A percentile compares a stretch with the other conserved stretches of the same genome.
Conservation (phyloP, 2,797 vertebrate species). For the Apogon talboti region DNA sequence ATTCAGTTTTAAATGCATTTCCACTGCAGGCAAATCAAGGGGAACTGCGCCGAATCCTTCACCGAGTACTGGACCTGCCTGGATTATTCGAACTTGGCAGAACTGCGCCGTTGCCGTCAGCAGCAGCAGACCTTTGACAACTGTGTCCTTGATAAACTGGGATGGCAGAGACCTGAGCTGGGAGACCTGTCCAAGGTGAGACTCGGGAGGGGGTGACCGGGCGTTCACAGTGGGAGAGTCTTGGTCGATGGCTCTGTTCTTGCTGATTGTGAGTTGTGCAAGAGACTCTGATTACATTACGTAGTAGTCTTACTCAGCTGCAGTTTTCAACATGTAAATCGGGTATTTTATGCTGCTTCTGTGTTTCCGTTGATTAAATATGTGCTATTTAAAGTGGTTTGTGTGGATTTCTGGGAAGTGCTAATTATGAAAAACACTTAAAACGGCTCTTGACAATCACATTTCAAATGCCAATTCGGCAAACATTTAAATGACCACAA, state of each 20-base stretch:
- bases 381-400: conserved; percentile 27
- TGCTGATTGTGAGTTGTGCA: conserved; percentile 49
- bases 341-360: conserved; percentile 23
- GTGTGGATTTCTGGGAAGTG: conserved; percentile 1
- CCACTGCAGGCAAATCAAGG: conserved; percentile 89
- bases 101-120: conserved; percentile 89
- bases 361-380: conserved; percentile 17
- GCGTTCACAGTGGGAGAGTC: conserved; percentile 34
- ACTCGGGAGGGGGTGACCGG: conserved; percentile 19
- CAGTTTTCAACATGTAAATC: conserved; percentile 37
- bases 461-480: conserved; percentile 18
- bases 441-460: conserved; percentile 5
- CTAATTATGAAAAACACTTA: conserved; percentile 24
- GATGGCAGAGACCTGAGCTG: conserved; percentile 93
- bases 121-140: conserved; percentile 91
- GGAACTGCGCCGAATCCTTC: conserved; percentile 93
- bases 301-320: conserved; percentile 14
- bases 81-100: conserved; percentile 84
- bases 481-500: conserved; percentile 36
- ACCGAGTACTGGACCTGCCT: conserved; percentile 97
- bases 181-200: conserved; percentile 97
- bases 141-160: conserved; percentile 95
- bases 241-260: conserved; percentile 51
- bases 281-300: conserved; percentile 59
- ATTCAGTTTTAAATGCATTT: conserved; percentile 24